These are phyloP conservation scores for Platypus cylindrus DNA, from an alignment of 2,888 invertebrate species.

Conservation along the genomic window DNA sequence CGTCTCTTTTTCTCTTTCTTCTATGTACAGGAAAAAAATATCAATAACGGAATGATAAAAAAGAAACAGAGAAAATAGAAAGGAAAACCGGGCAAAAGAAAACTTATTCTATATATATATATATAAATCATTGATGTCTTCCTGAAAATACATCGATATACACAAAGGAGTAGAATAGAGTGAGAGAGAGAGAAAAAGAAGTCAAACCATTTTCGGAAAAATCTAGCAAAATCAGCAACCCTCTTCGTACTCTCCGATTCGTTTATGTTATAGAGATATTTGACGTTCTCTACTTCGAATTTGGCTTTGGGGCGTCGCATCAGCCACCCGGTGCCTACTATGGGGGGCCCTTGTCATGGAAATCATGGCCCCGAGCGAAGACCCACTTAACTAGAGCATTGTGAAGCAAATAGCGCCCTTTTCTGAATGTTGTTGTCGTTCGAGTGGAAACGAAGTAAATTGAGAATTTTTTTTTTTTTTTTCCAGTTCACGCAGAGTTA, in stretches of 20 bases:
- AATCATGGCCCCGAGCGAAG: conserved; percentile 43
- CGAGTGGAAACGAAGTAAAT: conserved; percentile 12
- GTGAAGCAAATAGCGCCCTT: conserved; percentile 20
- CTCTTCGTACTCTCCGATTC: conserved; percentile 9
- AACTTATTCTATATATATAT: too few species aligned
- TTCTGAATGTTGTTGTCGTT: conserved; percentile 12
- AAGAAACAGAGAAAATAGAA: too few species aligned
- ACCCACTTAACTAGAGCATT: conserved; percentile 30
- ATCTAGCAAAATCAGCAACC: conserved; percentile 16
- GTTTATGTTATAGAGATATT: conserved; percentile 27
- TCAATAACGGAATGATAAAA: too few species aligned
- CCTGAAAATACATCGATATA: too few species aligned
- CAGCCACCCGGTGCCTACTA: conserved; percentile 23
- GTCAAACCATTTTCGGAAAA: conserved; percentile 9
- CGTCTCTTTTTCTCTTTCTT: too few species aligned
- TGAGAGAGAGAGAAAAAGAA: too few species aligned
- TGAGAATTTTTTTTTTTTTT: conserved; percentile 10
- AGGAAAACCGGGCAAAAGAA: too few species aligned
- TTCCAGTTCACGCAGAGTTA: conserved; percentile 7
- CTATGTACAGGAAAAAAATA: too few species aligned
- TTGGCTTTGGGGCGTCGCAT: conserved; percentile 9
- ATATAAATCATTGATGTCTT: too few species aligned
- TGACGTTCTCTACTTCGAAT: conserved; percentile 30
- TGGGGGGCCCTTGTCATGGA: conserved; percentile 42
- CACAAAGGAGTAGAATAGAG: too few species aligned